Conservation (phyloP, 37 sponge, comb jelly and placozoan genomes). For the Ianthella basta region DNA sequence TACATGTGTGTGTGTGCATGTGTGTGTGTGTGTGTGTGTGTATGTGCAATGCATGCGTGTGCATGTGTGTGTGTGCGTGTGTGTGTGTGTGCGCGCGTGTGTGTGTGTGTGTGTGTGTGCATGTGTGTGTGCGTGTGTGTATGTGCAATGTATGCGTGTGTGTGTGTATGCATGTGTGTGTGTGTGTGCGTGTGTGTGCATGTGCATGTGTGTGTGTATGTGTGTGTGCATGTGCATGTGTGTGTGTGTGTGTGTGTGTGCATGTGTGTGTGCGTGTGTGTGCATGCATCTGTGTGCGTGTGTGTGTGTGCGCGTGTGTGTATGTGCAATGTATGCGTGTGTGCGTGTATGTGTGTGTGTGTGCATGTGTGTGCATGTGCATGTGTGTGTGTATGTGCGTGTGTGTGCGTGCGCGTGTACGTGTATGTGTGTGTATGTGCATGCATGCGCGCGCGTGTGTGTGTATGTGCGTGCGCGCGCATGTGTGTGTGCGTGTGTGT, state of each 20-base stretch:
- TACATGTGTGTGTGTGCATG: too few relatives aligned
- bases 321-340: too few relatives aligned
- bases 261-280: not conserved
- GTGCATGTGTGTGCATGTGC: too few relatives aligned
- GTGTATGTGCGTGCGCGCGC: too few relatives aligned
- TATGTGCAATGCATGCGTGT: slow-evolving; percentile 2
- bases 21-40: too few relatives aligned
- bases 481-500: too few relatives aligned
- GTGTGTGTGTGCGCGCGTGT: slow-evolving; percentile 22
- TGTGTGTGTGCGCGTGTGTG: not conserved
- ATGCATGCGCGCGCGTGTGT: too few relatives aligned
- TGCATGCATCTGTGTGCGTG: not conserved
- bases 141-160: not conserved
- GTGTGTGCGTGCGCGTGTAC: too few relatives aligned
- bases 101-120: slow-evolving; percentile 24
- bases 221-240: slow-evolving; percentile 10
- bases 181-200: not conserved
- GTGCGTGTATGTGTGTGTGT: too few relatives aligned
- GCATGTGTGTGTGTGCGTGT: not conserved
- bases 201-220: not conserved
- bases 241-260: slow-evolving; percentile 41
- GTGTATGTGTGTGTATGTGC: too few relatives aligned
- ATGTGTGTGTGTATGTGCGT: too few relatives aligned
- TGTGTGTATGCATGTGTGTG: not conserved
- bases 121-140: slow-evolving; percentile 27